Evolutionary conservation across 2,888 invertebrate genomes (phyloP).

Genomic region (Pyralis farinalis): DNA sequence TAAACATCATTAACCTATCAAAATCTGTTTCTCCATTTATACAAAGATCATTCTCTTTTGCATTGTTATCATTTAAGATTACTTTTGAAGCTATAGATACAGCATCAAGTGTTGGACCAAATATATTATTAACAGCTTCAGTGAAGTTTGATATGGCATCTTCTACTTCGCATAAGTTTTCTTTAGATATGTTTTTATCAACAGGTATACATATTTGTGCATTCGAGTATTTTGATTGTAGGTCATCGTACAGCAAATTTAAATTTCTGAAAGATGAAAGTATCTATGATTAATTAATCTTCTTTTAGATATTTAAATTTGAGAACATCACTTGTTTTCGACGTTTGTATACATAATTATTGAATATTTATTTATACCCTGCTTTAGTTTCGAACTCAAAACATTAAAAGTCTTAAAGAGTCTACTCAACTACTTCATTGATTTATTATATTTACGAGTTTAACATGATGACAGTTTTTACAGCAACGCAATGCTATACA

Average conservation of each 20-base stretch:
- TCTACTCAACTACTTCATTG: no score
- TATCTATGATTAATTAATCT: no score
- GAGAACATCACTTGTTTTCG: no score
- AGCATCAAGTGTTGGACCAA: slow-evolving; percentile 18
- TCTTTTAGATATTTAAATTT: no score
- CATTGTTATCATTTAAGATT: slow-evolving; percentile 15
- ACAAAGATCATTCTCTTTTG: slow-evolving; percentile 50
- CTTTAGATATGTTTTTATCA: slow-evolving; percentile 20
- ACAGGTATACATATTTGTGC: slow-evolving; percentile 77
- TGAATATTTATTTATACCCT: no score
- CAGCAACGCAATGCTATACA: no score
- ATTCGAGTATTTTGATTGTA: slow-evolving; percentile 81
- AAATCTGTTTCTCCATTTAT: slow-evolving; percentile 83
- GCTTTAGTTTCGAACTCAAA: no score
- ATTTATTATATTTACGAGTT: no score
- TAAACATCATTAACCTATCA: slow-evolving; percentile 78
- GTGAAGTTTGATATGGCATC: slow-evolving; percentile 43
- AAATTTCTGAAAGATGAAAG: slow-evolving; percentile 53
- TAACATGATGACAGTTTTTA: no score
- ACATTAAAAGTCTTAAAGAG: no score
- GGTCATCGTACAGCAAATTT: slow-evolving; percentile 64
- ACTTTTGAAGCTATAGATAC: slow-evolving; percentile 28
- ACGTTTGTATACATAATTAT: no score
- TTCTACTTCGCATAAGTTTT: slow-evolving; percentile 41
- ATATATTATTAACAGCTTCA: slow-evolving; percentile 26